Evolutionary conservation across 2,888 invertebrate genomes (phyloP).

Genomic region (Diadegma fenestrale): DNA sequence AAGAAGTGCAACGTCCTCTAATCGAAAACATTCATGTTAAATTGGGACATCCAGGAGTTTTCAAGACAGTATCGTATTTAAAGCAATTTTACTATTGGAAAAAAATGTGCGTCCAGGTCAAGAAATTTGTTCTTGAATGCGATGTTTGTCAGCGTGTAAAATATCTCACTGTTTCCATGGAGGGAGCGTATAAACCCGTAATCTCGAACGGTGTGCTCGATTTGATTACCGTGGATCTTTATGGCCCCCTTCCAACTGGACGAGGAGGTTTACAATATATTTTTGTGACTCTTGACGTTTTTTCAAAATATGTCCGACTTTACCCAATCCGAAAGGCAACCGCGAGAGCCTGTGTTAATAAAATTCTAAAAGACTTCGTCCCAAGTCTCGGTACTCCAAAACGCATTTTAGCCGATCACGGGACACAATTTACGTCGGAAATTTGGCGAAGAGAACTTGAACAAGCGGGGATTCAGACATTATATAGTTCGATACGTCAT

Average conservation of each 20-base stretch:
- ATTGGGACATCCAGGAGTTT: too few relatives aligned
- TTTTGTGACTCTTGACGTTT: conserved; percentile 18
- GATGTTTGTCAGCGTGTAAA: too few relatives aligned
- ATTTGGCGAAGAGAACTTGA: conserved; percentile 9
- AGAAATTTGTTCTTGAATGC: too few relatives aligned
- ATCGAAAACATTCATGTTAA: too few relatives aligned
- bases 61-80: too few relatives aligned
- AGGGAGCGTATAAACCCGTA: not conserved
- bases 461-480: conserved; percentile 21
- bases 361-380: too few relatives aligned
- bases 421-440: conserved; percentile 50
- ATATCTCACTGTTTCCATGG: not conserved
- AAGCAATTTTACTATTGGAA: too few relatives aligned
- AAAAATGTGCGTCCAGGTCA: too few relatives aligned
- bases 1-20: too few relatives aligned
- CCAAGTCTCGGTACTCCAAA: too few relatives aligned
- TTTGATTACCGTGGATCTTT: not conserved
- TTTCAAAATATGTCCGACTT: not conserved
- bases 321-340: not conserved
- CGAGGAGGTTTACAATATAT: conserved; percentile 35
- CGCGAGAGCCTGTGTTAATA: not conserved
- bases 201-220: not conserved
- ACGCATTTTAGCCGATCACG: conserved; percentile 47
- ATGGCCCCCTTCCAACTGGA: conserved; percentile 21
- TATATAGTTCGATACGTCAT: conserved; percentile 56